Evolutionary conservation across 1,140 invertebrate genomes (phyloP).

Genomic region (Drosophila cardini): DNA sequence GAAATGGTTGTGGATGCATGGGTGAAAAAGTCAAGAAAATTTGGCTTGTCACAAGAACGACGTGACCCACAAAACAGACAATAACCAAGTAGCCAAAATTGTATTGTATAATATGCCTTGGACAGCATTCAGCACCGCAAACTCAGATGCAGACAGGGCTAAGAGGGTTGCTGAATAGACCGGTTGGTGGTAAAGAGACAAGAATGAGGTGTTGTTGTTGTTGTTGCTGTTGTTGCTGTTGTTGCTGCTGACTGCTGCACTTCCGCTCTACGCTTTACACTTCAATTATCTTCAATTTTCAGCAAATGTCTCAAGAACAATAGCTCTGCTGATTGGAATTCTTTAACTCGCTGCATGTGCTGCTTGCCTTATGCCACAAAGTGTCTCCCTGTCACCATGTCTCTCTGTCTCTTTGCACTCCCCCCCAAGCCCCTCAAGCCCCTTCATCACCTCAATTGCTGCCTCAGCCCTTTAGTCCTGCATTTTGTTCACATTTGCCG

Average conservation of each 20-base stretch:
- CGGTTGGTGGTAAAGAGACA: constrained; percentile 10
- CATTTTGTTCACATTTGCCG: constrained; percentile 1
- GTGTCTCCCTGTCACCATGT: neutral
- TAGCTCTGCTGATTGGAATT: constrained; percentile 80
- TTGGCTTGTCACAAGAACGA: constrained; percentile 30
- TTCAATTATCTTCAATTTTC: constrained; percentile 83
- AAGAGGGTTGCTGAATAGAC: constrained; percentile 23
- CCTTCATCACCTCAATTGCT: neutral
- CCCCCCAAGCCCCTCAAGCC: neutral
- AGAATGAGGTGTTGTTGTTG: neutral
- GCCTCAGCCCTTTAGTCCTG: neutral
- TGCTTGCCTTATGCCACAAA: constrained; percentile 38
- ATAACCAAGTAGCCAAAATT: constrained; percentile 57
- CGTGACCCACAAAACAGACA: constrained; percentile 67
- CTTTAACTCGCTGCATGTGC: constrained; percentile 79
- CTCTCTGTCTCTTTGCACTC: neutral
- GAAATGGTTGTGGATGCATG: neutral
- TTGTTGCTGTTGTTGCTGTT: constrained; percentile 11
- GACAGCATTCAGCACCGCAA: constrained; percentile 56
- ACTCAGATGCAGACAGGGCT: constrained; percentile 8
- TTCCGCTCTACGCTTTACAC: constrained; percentile 79
- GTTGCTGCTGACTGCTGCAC: constrained; percentile 73
- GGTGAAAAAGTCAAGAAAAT: constrained; percentile 1
- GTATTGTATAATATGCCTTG: constrained; percentile 76
- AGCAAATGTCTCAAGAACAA: constrained; percentile 81